A percentile compares a stretch with the other conserved stretches of the same genome.
These are phyloP conservation scores for Simalia tracyae DNA, from an alignment of 2,797 vertebrate species.

Conservation along the genomic window DNA sequence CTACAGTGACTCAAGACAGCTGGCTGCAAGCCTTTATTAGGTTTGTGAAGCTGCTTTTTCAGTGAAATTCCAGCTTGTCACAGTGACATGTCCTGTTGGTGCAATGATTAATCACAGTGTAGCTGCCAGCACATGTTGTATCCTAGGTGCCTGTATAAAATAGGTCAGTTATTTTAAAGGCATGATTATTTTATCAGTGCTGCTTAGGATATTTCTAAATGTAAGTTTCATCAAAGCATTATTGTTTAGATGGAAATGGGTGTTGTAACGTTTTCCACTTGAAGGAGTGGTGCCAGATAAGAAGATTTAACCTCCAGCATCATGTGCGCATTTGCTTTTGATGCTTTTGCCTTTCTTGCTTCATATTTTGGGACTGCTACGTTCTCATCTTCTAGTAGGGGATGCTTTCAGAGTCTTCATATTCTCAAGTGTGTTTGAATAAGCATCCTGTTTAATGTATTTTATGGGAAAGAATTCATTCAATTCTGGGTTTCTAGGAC, in stretches of 20 bases:
- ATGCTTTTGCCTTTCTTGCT: too few relatives aligned
- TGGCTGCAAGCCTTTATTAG: neutral
- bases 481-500: slow-evolving; percentile 15
- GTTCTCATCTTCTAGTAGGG: slow-evolving; percentile 25
- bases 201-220: neutral
- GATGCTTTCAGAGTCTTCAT: slow-evolving; percentile 36
- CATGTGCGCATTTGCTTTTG: neutral
- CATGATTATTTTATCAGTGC: slow-evolving; percentile 54
- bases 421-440: slow-evolving; percentile 54
- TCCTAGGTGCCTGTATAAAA: slow-evolving; percentile 25
- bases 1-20: fast-evolving
- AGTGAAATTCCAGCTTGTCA: fast-evolving
- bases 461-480: slow-evolving; percentile 24
- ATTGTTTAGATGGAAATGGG: neutral
- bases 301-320: neutral
- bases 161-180: slow-evolving; percentile 51
- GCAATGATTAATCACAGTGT: fast-evolving
- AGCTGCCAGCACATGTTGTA: fast-evolving
- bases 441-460: slow-evolving; percentile 33
- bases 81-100: neutral
- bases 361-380: neutral
- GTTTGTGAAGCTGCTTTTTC: neutral
- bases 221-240: neutral
- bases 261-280: neutral
- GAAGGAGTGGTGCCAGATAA: neutral